These are phyloP conservation scores for Aspidiotus destructor DNA, from an alignment of 2,888 invertebrate genomes.

Conservation along the genomic window DNA sequence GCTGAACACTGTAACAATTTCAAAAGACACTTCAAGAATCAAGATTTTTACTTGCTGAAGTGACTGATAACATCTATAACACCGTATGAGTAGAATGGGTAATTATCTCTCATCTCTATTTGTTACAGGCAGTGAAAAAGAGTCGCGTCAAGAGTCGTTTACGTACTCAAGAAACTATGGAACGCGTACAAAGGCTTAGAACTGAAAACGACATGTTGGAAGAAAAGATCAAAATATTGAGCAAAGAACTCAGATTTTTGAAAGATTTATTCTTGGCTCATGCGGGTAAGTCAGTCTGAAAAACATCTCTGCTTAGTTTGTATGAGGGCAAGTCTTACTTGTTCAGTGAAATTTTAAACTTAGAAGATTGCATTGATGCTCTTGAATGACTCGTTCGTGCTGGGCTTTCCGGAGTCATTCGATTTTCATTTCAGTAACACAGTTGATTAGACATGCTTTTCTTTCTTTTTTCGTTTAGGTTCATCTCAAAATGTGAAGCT, in stretches of 20 bases:
- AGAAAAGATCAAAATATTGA: conserved; percentile 69
- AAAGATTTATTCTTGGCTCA: conserved; percentile 73
- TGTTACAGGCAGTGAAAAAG: conserved; percentile 64
- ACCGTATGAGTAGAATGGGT: too few species aligned
- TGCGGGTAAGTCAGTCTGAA: conserved; percentile 48
- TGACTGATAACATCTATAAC: too few species aligned
- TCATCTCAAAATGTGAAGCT: conserved; percentile 40
- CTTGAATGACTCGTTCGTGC: too few species aligned
- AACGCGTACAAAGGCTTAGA: conserved; percentile 62
- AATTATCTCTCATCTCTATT: neutral
- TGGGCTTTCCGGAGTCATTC: neutral
- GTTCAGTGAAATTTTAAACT: too few species aligned
- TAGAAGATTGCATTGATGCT: too few species aligned
- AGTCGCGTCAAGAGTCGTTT: conserved; percentile 68
- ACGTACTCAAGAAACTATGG: conserved; percentile 65
- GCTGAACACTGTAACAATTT: too few species aligned
- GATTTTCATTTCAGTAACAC: neutral
- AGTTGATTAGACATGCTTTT: neutral
- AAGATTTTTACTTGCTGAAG: too few species aligned
- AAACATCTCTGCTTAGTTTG: neutral
- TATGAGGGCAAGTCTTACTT: neutral
- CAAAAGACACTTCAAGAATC: too few species aligned
- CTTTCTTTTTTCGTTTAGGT: conserved; percentile 35
- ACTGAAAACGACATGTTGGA: conserved; percentile 69
- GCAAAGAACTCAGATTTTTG: conserved; percentile 66